Conservation (phyloP, 2,797 vertebrate genomes). For the Acipenser ruthenus region DNA sequence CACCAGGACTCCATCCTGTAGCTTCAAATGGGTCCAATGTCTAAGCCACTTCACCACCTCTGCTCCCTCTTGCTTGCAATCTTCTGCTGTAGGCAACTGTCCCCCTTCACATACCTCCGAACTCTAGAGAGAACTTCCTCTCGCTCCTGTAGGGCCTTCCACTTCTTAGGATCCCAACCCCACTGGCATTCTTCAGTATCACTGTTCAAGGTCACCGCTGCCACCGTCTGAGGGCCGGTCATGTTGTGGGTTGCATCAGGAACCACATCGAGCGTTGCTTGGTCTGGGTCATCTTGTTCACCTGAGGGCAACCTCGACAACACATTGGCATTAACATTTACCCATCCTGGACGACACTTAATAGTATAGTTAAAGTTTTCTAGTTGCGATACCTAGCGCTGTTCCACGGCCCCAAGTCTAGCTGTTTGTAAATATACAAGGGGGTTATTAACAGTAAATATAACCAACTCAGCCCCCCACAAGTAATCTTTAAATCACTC, state of each 20-base stretch:
- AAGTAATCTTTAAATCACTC: background rate
- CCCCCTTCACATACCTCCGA: background rate
- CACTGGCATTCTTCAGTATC: background rate
- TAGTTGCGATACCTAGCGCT: background rate
- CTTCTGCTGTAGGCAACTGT: background rate
- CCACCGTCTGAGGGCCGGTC: no score
- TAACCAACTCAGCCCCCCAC: background rate
- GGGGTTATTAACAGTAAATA: background rate
- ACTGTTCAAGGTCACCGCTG: no score
- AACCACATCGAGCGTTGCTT: background rate
- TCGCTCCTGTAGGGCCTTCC: background rate
- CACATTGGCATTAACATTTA: background rate
- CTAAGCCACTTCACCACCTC: background rate
- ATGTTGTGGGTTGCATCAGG: no score
- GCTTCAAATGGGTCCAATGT: background rate
- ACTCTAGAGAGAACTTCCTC: background rate
- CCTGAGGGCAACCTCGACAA: background rate
- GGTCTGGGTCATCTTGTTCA: background rate
- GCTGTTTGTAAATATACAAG: background rate
- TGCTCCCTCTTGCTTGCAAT: background rate
- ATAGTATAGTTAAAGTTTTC: background rate
- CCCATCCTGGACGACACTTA: background rate
- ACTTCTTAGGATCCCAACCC: background rate
- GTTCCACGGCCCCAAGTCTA: background rate
- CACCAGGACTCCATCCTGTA: background rate